These are phyloP conservation scores for Leptodirus hochenwartii DNA, from an alignment of 2,888 invertebrate genomes.

Conservation along the genomic window DNA sequence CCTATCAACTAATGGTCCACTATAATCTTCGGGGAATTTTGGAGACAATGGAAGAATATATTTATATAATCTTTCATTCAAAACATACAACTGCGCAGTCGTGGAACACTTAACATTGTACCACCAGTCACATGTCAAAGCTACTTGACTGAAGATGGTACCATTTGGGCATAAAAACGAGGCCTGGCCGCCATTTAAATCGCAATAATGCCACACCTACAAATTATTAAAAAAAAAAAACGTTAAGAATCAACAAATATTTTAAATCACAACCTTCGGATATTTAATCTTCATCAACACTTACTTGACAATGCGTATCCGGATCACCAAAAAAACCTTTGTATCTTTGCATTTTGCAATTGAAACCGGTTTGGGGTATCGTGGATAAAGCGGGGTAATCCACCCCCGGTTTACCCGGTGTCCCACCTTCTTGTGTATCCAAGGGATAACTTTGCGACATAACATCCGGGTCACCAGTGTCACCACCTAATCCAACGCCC, in stretches of 20 bases:
- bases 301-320: conserved; percentile 68
- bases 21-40: conserved; percentile 79
- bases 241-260: conserved; percentile 3
- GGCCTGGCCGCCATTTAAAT: conserved; percentile 76
- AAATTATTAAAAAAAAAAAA: conserved; percentile 5
- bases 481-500: conserved; percentile 15
- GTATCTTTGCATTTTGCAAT: conserved; percentile 69
- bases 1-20: conserved; percentile 74
- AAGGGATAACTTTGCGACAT: conserved; percentile 23
- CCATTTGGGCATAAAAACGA: conserved; percentile 82
- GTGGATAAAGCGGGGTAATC: conserved; percentile 63
- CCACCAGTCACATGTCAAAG: conserved; percentile 84
- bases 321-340: conserved; percentile 85
- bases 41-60: conserved; percentile 73
- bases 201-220: conserved; percentile 85
- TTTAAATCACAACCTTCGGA: background rate
- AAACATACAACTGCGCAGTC: conserved; percentile 68
- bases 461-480: conserved; percentile 18
- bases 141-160: conserved; percentile 79
- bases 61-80: conserved; percentile 77
- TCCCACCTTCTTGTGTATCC: conserved; percentile 36
- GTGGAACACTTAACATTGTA: conserved; percentile 76
- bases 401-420: conserved; percentile 50
- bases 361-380: conserved; percentile 61
- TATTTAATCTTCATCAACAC: too few species aligned